A percentile compares a stretch with the other conserved stretches of the same genome.
These are phyloP conservation scores for Pentalonia nigronervosa DNA, from an alignment of 1,140 invertebrate species.

Conservation along the genomic window DNA sequence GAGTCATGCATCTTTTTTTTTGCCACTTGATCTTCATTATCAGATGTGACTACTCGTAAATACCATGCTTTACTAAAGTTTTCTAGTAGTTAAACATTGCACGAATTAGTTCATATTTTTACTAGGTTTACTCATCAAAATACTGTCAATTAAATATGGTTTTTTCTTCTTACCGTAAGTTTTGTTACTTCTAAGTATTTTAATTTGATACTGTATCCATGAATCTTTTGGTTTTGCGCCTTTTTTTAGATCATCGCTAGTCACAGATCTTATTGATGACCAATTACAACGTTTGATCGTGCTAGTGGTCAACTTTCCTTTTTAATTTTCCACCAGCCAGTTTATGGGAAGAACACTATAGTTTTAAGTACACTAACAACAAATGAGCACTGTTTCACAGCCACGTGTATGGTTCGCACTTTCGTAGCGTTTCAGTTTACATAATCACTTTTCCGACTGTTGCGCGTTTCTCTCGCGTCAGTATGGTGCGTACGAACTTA, in stretches of 20 bases:
- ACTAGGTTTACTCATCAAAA: neutral
- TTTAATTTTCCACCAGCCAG: neutral
- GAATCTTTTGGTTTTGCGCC: neutral
- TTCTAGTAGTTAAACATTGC: neutral
- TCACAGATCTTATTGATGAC: neutral
- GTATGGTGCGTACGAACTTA: too few species aligned
- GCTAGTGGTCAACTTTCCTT: neutral
- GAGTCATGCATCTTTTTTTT: neutral
- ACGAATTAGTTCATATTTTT: neutral
- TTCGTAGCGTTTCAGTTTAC: too few species aligned
- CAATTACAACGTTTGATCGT: neutral
- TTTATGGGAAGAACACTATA: neutral
- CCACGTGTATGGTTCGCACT: too few species aligned
- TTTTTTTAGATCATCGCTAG: neutral
- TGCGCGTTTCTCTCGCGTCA: too few species aligned
- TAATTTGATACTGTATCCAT: neutral
- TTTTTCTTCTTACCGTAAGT: neutral
- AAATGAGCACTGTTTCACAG: too few species aligned
- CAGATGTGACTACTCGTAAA: neutral
- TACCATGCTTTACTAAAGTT: neutral
- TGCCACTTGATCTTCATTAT: neutral
- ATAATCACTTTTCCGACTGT: too few species aligned
- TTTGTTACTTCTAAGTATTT: neutral
- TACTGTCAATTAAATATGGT: constrained; percentile 2
- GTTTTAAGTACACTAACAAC: neutral